Base-by-base conservation (phyloP, 1,140 invertebrate genomes). In the Trachelipus rathkii region DNA sequence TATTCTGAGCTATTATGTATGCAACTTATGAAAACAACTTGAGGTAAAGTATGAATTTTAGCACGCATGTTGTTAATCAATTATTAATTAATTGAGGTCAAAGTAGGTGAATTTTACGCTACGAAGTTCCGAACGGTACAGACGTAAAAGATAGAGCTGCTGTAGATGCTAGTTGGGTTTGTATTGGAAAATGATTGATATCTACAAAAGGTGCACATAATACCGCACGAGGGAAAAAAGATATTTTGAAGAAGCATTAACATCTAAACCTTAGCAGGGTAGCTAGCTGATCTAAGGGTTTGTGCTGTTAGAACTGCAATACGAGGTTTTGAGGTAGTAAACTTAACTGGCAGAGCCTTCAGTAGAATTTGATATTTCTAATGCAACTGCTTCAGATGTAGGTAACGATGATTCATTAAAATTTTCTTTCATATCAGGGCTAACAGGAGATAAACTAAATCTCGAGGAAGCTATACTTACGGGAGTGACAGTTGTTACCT, bases 291-390 rank as follows among this genome's bases (percentile, higher is more conserved):
- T n/a, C n/a, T n/a, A n/a, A n/a, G 82, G 0, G 83, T 83, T 70
- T 84, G 84, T 24, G 84, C 84, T 69, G 82, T 83, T 53, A 83
- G 82, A 66, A 85, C 83, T 43, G 83, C 81, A 72, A 85, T 84
- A 44, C 81, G 76, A 11, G 84, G 83, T 50, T 82, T 82, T 5
- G 82, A 81, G 4, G 82, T 82, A 53, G 84, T 85, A 66, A 85
- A 83, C n/a, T 84, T 80, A 7, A n/a, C n/a, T n/a, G n/a, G 84
- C 84, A 76, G 78, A 76, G 5, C 78, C 78, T 50, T 81, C 81
- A 70, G 77, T 68, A 68, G 75, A 70, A 19, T 77, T 78, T n/a
- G 80, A 73, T 43, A 23, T 76, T 23, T 76, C 78, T 13, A 82
- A 79, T 46, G 77, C 71, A 23, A 73, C 75, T 44, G 76, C 76